Conservation (phyloP, 2,113 vertebrate genomes). For the Rhinoderma darwinii region DNA sequence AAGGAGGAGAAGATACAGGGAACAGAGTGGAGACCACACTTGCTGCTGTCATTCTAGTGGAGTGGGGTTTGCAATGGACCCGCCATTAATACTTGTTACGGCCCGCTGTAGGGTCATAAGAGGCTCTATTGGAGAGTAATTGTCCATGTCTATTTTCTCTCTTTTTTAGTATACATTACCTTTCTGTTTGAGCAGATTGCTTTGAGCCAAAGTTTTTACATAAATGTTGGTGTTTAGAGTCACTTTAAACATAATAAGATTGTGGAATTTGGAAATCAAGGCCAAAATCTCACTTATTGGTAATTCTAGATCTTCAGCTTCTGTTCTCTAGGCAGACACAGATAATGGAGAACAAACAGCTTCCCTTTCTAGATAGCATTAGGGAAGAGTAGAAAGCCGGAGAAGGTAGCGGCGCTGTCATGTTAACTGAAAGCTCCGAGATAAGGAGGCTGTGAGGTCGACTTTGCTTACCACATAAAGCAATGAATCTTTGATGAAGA, state of each 20-base stretch:
- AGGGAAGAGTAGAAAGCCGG: slow-evolving; percentile 32
- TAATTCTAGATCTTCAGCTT: slow-evolving; percentile 9
- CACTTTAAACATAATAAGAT: slow-evolving; percentile 47
- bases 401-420: slow-evolving; percentile 17
- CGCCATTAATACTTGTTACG: too few relatives aligned
- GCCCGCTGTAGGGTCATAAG: neutral
- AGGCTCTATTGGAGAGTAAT: neutral
- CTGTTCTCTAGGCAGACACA: slow-evolving; percentile 30
- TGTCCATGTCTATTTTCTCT: slow-evolving; percentile 6
- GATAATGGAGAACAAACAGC: slow-evolving; percentile 44
- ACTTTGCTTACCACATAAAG: slow-evolving; percentile 79
- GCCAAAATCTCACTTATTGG: slow-evolving; percentile 27
- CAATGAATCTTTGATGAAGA: slow-evolving; percentile 85
- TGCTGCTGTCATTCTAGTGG: too few relatives aligned
- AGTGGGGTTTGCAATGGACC: too few relatives aligned
- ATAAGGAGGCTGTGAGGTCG: slow-evolving; percentile 73
- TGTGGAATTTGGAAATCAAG: slow-evolving; percentile 35
- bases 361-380: slow-evolving; percentile 47
- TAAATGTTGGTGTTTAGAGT: slow-evolving; percentile 20
- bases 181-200: neutral
- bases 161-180: neutral
- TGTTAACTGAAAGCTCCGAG: slow-evolving; percentile 65
- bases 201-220: slow-evolving; percentile 2
- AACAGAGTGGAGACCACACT: too few relatives aligned
- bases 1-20: too few relatives aligned